Conservation (phyloP, 2,113 vertebrate species). For the Strix aluco region DNA sequence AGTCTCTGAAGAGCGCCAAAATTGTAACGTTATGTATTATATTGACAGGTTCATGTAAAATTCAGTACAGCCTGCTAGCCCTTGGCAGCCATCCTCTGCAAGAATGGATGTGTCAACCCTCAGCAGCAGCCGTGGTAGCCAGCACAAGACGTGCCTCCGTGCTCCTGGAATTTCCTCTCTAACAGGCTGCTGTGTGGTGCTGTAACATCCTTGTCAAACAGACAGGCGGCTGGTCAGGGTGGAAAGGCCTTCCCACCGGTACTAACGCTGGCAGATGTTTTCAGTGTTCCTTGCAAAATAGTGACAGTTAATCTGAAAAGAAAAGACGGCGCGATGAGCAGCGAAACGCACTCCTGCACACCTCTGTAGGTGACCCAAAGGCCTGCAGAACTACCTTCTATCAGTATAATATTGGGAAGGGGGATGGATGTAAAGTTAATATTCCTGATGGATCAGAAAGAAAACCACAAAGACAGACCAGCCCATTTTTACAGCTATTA, state of each 20-base stretch:
- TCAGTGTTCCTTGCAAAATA: not conserved
- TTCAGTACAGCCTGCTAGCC: conserved; percentile 48
- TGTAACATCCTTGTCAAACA: conserved; percentile 6
- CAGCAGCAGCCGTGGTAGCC: conserved; percentile 51
- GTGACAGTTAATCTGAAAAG: not conserved
- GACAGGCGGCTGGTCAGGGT: not conserved
- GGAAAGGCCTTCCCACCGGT: not conserved
- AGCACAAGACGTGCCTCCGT: conserved; percentile 31
- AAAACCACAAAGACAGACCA: not conserved
- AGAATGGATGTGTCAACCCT: conserved; percentile 60
- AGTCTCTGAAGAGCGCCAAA: not conserved
- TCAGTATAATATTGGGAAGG: not conserved
- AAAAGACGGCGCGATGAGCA: not conserved
- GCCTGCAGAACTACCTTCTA: not conserved
- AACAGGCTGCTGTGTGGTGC: not conserved
- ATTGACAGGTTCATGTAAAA: conserved; percentile 73
- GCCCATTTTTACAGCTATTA: not conserved
- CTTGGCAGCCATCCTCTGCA: conserved; percentile 27
- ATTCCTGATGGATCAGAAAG: not conserved
- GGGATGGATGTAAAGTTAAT: not conserved
- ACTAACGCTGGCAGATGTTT: conserved; percentile 38
- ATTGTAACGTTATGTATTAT: not conserved
- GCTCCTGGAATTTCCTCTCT: not conserved
- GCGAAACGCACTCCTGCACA: not conserved
- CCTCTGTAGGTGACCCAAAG: not conserved